Percentiles rank a stretch among this genome's conserved stretches.
Evolutionary conservation across 2,113 vertebrate species (phyloP).

Genomic region (Rhea pennata): DNA sequence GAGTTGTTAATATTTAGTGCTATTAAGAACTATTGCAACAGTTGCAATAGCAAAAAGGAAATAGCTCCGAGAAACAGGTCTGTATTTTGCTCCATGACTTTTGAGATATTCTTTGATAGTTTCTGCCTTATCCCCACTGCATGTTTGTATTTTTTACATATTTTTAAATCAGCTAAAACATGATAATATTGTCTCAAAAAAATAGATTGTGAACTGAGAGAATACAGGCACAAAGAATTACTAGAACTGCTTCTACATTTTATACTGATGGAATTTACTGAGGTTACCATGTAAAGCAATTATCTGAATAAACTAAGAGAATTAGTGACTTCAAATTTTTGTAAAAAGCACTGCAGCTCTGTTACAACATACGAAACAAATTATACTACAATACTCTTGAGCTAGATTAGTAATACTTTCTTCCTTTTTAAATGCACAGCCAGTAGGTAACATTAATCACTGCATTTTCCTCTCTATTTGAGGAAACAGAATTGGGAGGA

Average conservation of each 20-base stretch:
- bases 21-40: neutral
- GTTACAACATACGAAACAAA: neutral
- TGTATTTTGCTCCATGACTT: neutral
- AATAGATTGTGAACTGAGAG: neutral
- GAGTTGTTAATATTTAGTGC: neutral
- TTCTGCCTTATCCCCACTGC: neutral
- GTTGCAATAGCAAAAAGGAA: slow-evolving; percentile 6
- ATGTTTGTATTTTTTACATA: neutral
- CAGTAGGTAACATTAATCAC: neutral
- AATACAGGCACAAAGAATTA: neutral
- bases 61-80: neutral
- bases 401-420: neutral
- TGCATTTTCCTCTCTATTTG: neutral
- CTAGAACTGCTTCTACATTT: neutral
- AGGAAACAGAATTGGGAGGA: neutral
- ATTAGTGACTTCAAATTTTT: neutral
- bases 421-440: neutral
- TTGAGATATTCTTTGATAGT: neutral
- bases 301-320: neutral
- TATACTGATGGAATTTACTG: neutral
- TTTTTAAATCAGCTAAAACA: neutral
- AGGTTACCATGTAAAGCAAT: neutral
- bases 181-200: neutral
- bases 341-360: neutral
- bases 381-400: neutral